phyloP scores from a whole-genome alignment of 2,888 invertebrate genomes.

The Heliconius charithonia region DNA sequence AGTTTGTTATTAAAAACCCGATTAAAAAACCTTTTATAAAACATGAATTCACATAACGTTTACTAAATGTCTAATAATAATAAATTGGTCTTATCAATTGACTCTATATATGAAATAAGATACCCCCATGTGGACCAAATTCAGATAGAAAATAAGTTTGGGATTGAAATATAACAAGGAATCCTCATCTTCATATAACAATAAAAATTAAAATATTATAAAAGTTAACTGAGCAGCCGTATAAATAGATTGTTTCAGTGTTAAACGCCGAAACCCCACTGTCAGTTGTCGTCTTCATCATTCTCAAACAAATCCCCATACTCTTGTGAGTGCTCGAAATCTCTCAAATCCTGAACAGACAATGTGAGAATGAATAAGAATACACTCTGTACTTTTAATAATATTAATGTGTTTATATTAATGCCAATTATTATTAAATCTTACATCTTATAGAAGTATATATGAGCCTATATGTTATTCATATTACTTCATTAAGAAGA shows the following conservation, averaged over 20 bases:
- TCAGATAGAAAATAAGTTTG: conserved; percentile 1
- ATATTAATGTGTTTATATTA: background rate
- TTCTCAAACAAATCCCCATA: conserved; percentile 82
- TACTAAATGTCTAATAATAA: conserved; percentile 5
- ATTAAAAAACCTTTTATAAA: background rate
- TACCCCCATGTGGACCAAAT: background rate
- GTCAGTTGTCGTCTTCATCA: conserved; percentile 80
- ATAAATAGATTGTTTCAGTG: background rate
- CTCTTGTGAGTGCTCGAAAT: conserved; percentile 76
- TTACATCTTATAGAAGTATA: background rate
- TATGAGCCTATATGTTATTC: background rate
- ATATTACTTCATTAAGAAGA: background rate
- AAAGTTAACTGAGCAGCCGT: background rate
- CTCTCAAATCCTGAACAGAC: conserved; percentile 79
- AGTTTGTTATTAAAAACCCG: background rate
- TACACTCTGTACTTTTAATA: conserved; percentile 53
- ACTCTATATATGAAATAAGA: background rate
- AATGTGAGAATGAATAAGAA: conserved; percentile 73
- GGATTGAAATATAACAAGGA: background rate
- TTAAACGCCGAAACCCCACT: conserved; percentile 27
- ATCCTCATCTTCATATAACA: conserved; percentile 1
- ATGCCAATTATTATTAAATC: conserved; percentile 1
- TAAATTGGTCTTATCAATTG: background rate
- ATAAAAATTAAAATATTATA: conserved; percentile 9
- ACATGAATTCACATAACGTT: background rate